Conservation (phyloP, 2,888 invertebrate genomes). For the Cheilosia vulpina region DNA sequence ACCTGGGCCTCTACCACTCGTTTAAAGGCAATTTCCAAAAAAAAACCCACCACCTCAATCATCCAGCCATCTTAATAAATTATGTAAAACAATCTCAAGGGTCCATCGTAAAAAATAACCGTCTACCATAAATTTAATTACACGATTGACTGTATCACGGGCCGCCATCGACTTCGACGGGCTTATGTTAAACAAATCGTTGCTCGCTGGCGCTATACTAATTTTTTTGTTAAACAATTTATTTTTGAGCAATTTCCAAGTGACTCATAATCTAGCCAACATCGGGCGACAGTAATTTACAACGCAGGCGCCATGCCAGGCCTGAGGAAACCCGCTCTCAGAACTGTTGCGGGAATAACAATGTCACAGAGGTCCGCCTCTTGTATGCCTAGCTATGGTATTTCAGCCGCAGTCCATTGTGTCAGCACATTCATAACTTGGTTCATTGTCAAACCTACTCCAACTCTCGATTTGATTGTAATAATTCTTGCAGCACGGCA, state of each 20-base stretch:
- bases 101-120: slow-evolving; percentile 28
- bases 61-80: slow-evolving; percentile 37
- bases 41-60: slow-evolving; percentile 20
- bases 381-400: slow-evolving; percentile 43
- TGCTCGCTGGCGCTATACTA: slow-evolving; percentile 18
- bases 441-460: slow-evolving; percentile 43
- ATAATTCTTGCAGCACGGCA: slow-evolving; percentile 41
- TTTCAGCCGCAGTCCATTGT: slow-evolving; percentile 59
- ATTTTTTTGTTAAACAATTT: slow-evolving; percentile 21
- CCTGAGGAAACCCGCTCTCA: slow-evolving; percentile 22
- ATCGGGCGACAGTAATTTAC: slow-evolving; percentile 49
- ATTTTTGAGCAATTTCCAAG: slow-evolving; percentile 20
- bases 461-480: slow-evolving; percentile 12
- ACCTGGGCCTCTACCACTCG: not conserved
- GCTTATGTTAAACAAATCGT: slow-evolving; percentile 47
- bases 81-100: slow-evolving; percentile 50
- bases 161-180: slow-evolving; percentile 37
- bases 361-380: slow-evolving; percentile 33
- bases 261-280: slow-evolving; percentile 54
- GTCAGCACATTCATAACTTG: slow-evolving; percentile 62
- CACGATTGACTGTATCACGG: slow-evolving; percentile 43
- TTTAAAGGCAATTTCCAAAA: not conserved
- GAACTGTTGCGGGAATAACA: slow-evolving; percentile 4
- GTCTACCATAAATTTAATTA: slow-evolving; percentile 62
- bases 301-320: slow-evolving; percentile 62